A percentile compares a stretch with the other conserved stretches of the same genome.
Evolutionary conservation across 2,113 vertebrate genomes (phyloP).

Genomic region (Suncus etruscus): DNA sequence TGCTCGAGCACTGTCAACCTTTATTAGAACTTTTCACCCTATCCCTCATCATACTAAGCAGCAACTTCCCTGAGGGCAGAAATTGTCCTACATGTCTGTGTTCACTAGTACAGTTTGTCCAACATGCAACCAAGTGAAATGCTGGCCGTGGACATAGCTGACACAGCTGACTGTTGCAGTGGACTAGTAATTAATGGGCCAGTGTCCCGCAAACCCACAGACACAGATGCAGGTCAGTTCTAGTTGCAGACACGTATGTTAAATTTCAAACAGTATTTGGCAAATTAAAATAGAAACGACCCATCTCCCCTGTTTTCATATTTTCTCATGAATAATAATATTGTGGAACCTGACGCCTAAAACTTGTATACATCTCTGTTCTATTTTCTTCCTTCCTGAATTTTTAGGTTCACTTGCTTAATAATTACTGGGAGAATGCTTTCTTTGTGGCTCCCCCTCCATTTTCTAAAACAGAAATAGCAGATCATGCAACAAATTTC

Average conservation of each 20-base stretch:
- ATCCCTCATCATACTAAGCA: no score
- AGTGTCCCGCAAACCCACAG: neutral
- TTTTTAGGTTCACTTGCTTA: neutral
- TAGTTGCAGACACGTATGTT: neutral
- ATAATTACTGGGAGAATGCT: neutral
- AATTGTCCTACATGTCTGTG: neutral
- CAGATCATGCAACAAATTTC: neutral
- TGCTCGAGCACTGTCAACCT: neutral
- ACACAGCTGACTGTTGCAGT: neutral
- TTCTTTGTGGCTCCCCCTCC: neutral
- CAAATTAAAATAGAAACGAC: constrained; percentile 36
- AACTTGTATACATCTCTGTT: neutral
- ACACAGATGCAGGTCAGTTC: neutral
- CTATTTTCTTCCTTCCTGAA: neutral
- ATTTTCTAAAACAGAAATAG: neutral
- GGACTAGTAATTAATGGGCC: neutral
- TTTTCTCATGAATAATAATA: neutral
- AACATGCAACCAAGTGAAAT: neutral
- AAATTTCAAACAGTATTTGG: neutral
- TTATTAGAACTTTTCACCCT: no score
- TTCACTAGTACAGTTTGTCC: neutral
- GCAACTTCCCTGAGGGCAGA: neutral
- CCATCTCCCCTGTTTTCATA: neutral
- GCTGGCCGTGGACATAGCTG: neutral
- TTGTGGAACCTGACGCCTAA: neutral